A percentile compares a stretch with the other conserved stretches of the same genome.
Conservation (phyloP, 30 jellyfish, hydroid and myxozoan species). For the Pelagia noctiluca region DNA sequence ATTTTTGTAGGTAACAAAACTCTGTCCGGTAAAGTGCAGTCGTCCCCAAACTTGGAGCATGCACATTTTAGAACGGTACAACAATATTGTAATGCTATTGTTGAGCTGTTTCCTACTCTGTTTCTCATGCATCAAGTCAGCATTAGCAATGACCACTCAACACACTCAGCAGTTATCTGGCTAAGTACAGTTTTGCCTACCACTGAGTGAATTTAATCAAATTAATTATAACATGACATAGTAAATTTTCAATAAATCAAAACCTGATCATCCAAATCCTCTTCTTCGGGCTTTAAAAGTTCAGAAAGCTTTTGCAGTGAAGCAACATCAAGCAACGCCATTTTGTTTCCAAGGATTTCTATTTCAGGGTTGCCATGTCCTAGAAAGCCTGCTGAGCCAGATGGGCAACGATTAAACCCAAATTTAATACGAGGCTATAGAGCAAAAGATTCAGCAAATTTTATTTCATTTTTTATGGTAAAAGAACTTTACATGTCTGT, state of each 20-base stretch:
- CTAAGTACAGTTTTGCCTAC: not conserved
- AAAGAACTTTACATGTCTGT: too few relatives aligned
- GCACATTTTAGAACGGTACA: too few relatives aligned
- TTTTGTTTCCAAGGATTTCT: constrained; percentile 53
- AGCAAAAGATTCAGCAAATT: too few relatives aligned
- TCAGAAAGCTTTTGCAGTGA: constrained; percentile 59
- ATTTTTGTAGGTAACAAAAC: too few relatives aligned
- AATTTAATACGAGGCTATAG: too few relatives aligned
- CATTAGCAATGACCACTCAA: not conserved
- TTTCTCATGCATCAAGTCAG: too few relatives aligned
- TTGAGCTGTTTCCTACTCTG: not conserved
- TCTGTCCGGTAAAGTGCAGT: too few relatives aligned
- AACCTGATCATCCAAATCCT: constrained; percentile 37
- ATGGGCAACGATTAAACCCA: too few relatives aligned
- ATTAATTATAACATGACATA: not conserved
- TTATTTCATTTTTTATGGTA: too few relatives aligned
- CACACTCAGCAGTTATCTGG: not conserved
- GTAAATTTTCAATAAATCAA: too few relatives aligned
- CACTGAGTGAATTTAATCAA: too few relatives aligned
- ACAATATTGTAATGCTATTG: not conserved
- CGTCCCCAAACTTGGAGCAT: too few relatives aligned
- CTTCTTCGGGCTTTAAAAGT: constrained; percentile 39
- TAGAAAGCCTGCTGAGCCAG: not conserved
- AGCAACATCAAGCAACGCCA: constrained; percentile 45
- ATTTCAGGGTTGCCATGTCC: constrained; percentile 23